Conservation (phyloP, 2,797 vertebrate genomes). For the Champsocephalus esox region DNA sequence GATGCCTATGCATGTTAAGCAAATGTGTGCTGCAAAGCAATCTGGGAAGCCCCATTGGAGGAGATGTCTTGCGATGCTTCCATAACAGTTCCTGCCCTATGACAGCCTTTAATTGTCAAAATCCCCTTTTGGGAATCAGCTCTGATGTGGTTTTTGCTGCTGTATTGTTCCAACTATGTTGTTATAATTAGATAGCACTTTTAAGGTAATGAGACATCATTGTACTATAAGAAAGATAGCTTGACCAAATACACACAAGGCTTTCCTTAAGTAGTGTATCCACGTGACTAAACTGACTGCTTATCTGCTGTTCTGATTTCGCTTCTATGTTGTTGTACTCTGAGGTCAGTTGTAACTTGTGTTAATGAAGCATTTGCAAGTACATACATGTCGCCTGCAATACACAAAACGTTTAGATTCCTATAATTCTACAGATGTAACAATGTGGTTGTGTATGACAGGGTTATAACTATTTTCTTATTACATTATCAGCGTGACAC, state of each 20-base stretch:
- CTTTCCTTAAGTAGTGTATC: slow-evolving; percentile 17
- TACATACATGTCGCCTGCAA: background rate
- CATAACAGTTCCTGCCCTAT: slow-evolving; percentile 8
- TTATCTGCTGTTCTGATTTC: slow-evolving; percentile 13
- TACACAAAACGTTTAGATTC: background rate
- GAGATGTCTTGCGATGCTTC: slow-evolving; percentile 26
- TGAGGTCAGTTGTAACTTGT: background rate
- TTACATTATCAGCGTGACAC: slow-evolving; percentile 1
- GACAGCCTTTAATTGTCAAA: slow-evolving; percentile 33
- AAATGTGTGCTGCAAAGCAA: background rate
- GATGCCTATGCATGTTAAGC: background rate
- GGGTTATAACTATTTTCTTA: slow-evolving; percentile 12
- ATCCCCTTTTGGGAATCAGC: slow-evolving; percentile 33
- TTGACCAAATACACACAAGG: slow-evolving; percentile 12
- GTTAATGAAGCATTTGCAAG: background rate
- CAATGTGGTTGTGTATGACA: slow-evolving; percentile 3
- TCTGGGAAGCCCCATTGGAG: background rate
- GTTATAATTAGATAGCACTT: slow-evolving; percentile 23
- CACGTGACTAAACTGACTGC: slow-evolving; percentile 2
- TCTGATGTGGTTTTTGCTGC: slow-evolving; percentile 14
- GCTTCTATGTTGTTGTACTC: background rate
- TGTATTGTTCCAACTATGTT: slow-evolving; percentile 26
- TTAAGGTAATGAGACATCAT: slow-evolving; percentile 22
- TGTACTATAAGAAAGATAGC: slow-evolving; percentile 5
- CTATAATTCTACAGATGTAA: background rate